Evolutionary conservation across 2,888 invertebrate genomes (phyloP).

Genomic region (Drosophila meridiana): DNA sequence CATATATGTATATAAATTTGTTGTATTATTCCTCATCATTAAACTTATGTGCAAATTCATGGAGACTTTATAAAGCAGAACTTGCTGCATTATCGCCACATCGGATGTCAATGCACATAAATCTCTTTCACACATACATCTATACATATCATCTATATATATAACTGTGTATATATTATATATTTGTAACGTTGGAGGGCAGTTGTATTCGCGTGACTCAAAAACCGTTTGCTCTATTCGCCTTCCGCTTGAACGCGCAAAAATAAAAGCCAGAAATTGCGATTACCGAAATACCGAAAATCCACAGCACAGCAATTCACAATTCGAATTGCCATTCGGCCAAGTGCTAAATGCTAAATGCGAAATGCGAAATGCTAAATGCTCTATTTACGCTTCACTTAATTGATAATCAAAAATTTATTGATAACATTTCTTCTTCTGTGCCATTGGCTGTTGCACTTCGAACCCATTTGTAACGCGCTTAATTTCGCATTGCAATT

Average conservation of each 20-base stretch:
- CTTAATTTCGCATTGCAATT: slow-evolving; percentile 23
- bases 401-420: slow-evolving; percentile 72
- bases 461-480: slow-evolving; percentile 29
- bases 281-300: slow-evolving; percentile 42
- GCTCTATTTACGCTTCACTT: slow-evolving; percentile 68
- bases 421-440: slow-evolving; percentile 63
- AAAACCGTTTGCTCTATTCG: slow-evolving; percentile 27
- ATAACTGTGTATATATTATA: not conserved
- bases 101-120: slow-evolving; percentile 54
- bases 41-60: no score
- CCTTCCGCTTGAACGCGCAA: slow-evolving; percentile 65
- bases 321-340: slow-evolving; percentile 17
- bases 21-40: not conserved
- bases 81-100: slow-evolving; percentile 16
- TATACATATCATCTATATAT: not conserved
- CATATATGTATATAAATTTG: not conserved
- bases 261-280: slow-evolving; percentile 60
- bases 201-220: not conserved
- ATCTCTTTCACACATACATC: slow-evolving; percentile 42
- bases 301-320: slow-evolving; percentile 16
- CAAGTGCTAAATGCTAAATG: slow-evolving; percentile 19
- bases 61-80: slow-evolving; percentile 3
- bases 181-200: not conserved
- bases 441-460: slow-evolving; percentile 48
- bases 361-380: slow-evolving; percentile 25